These are phyloP conservation scores for Villa cingulata DNA, from an alignment of 2,888 invertebrate genomes.

Conservation along the genomic window DNA sequence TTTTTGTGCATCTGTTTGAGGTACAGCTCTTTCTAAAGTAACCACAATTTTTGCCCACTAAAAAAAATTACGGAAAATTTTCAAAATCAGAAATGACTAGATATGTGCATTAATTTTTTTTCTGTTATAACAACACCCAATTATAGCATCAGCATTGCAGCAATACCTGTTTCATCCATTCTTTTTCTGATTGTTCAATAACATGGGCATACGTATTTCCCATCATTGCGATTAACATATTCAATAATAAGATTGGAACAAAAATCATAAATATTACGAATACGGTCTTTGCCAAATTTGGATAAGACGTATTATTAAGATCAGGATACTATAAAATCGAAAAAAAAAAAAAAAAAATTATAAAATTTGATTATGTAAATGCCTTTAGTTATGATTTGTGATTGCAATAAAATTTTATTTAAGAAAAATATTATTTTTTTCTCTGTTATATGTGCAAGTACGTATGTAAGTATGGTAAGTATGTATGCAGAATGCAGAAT, in stretches of 20 bases:
- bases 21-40: slow-evolving; percentile 84
- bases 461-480: no score
- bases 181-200: slow-evolving; percentile 96
- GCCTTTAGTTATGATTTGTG: no score
- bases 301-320: slow-evolving; percentile 77
- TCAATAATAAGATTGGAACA: slow-evolving; percentile 87
- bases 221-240: slow-evolving; percentile 99
- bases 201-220: slow-evolving; percentile 98
- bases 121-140: neutral
- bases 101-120: neutral
- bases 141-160: no score
- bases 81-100: no score
- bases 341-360: slow-evolving; percentile 20
- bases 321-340: slow-evolving; percentile 97
- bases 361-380: neutral
- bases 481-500: no score
- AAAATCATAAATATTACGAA: slow-evolving; percentile 97
- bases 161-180: slow-evolving; percentile 91
- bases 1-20: slow-evolving; percentile 75
- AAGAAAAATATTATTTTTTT: neutral
- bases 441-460: no score
- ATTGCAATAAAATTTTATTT: neutral
- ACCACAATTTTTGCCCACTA: slow-evolving; percentile 99
- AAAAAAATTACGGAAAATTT: slow-evolving; percentile 8
- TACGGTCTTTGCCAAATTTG: slow-evolving; percentile 85